A percentile compares a stretch with the other conserved stretches of the same genome.
phyloP scores from a whole-genome alignment of 2,113 vertebrate genomes.

The Chrysemys picta region DNA sequence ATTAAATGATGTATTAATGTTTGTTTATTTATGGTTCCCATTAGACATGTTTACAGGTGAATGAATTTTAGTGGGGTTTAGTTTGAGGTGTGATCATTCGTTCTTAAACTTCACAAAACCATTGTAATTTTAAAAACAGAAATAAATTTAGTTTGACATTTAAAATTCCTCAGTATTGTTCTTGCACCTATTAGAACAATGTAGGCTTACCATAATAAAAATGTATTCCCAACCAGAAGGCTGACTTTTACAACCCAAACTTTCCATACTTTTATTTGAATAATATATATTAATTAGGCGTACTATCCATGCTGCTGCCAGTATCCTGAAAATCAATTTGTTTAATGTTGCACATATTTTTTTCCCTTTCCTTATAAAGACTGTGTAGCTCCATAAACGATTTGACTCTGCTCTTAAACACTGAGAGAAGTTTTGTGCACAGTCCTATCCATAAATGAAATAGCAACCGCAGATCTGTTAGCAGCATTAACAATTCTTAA shows the following conservation, averaged over 20 bases:
- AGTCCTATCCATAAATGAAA: not conserved
- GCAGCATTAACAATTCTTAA: not conserved
- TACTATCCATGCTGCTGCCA: not conserved
- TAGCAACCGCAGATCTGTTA: not conserved
- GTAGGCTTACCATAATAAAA: not conserved
- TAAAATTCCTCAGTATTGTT: not conserved
- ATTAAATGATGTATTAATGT: not conserved
- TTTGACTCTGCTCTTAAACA: conserved; percentile 16
- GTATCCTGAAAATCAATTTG: conserved; percentile 45
- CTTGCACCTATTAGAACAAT: not conserved
- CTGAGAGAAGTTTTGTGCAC: not conserved
- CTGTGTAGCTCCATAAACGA: conserved; percentile 22
- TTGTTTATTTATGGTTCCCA: not conserved
- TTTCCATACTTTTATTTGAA: conserved; percentile 39
- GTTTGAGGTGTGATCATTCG: not conserved
- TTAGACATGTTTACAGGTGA: not conserved
- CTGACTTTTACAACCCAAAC: not conserved
- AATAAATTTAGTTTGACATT: not conserved
- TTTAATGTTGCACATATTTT: conserved; percentile 52
- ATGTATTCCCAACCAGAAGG: not conserved
- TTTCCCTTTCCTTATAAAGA: not conserved
- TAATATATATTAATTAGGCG: conserved; percentile 23
- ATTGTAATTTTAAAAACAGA: not conserved
- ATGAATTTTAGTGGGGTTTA: not conserved
- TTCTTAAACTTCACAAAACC: not conserved